Evolutionary conservation across 2,797 vertebrate genomes (phyloP).

Genomic region (Oryzias sinensis): DNA sequence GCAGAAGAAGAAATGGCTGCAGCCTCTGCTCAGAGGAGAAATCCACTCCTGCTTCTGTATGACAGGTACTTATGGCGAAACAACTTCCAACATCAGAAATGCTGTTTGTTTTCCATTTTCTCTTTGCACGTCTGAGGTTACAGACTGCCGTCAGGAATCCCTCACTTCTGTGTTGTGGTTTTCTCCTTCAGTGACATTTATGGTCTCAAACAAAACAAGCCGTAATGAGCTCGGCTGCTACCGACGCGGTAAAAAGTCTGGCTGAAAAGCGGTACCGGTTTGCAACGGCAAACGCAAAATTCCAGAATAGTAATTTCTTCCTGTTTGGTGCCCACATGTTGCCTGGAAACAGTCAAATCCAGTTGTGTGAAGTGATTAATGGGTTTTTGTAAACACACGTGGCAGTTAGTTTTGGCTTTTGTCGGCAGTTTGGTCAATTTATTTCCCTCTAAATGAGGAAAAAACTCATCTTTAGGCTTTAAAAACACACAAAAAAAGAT

Average conservation of each 20-base stretch:
- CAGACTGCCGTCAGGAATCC: background rate
- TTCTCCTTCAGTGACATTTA: background rate
- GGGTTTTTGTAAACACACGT: constrained; percentile 45
- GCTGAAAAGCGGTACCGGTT: constrained; percentile 6
- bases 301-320: constrained; percentile 35
- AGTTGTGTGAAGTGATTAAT: constrained; percentile 34
- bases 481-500: background rate
- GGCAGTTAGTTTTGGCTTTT: constrained; percentile 16
- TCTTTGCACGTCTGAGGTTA: background rate
- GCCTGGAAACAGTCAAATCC: constrained; percentile 27
- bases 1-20: constrained; percentile 89
- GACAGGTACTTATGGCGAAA: constrained; percentile 81
- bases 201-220: constrained; percentile 2
- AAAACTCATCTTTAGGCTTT: background rate
- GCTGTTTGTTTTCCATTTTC: background rate
- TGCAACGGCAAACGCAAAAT: background rate
- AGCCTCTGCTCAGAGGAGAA: constrained; percentile 87
- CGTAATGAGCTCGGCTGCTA: background rate
- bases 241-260: background rate
- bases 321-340: constrained; percentile 20
- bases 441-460: background rate
- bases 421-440: background rate
- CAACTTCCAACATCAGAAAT: background rate
- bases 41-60: constrained; percentile 95
- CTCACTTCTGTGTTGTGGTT: background rate